Evolutionary conservation across 2,113 vertebrate genomes (phyloP), one percentile per base, ranked within the genome.

Genomic region (Podarcis muralis): DNA sequence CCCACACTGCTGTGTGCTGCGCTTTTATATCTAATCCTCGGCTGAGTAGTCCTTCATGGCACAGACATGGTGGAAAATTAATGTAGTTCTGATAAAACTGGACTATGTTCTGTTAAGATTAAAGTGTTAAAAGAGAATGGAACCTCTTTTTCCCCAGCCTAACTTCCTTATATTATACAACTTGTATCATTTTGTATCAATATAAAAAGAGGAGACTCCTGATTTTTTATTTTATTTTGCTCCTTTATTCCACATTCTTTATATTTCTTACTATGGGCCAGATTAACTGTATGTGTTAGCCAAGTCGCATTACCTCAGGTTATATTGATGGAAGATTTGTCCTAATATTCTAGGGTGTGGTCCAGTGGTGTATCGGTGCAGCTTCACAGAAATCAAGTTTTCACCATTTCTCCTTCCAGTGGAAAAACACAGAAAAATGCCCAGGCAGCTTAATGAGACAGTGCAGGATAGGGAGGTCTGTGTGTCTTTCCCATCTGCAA

Each of bases 11-110:
- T n/a, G 68, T 83, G 84, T 83, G n/a, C 37, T 83, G n/a, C 62
- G 84, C 68, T 87, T 89, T 88, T 75, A 71, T 81, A 87, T 18
- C 84, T 74, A 84, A 35, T 86, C 77, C 57, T 80, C 30, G 71
- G 62, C 32, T 83, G 59, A 65, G 59, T 83, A 74, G 37, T 30
- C 65, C 74, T 91, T 89, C 84, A 68, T 86, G 79, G 57, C 53
- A 79, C 48, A 90, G 62, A 59, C 32, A 57, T 76, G 71, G 84
- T 18, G 32, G 59, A 23, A 82, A 79, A 79, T 88, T 86, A 83
- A 75, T 86, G 25, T 78, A 69, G 74, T 77, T 82, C 59, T 86
- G 84, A 82, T 86, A 37, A 86, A 86, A 69, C 20, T 82, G 16
- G 48, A n/a, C 35, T 69, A 16, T 66, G 69, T 75, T 90, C 35